A percentile compares a stretch with the other conserved stretches of the same genome.
These are phyloP conservation scores for Mechanitis mazaeus DNA, from an alignment of 2,888 invertebrate genomes.

Conservation along the genomic window DNA sequence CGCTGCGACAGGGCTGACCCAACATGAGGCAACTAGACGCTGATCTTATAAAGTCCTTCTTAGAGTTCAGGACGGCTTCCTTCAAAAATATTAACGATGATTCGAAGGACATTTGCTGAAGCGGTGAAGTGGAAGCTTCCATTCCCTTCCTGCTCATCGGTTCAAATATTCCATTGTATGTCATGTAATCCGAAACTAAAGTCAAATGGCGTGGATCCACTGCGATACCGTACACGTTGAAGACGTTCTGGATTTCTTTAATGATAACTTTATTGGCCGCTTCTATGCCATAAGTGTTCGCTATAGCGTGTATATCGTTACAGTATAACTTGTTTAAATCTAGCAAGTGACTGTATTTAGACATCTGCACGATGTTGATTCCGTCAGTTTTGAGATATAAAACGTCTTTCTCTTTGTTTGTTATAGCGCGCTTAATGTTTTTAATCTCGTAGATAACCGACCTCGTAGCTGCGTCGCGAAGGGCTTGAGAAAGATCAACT, in stretches of 20 bases:
- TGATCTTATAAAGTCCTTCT: constrained; percentile 84
- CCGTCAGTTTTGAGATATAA: constrained; percentile 94
- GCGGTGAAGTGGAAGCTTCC: constrained; percentile 91
- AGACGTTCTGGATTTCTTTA: constrained; percentile 96
- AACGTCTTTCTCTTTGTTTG: constrained; percentile 80
- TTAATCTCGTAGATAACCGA: constrained; percentile 88
- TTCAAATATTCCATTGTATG: constrained; percentile 91
- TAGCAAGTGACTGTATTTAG: constrained; percentile 84
- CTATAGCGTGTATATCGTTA: constrained; percentile 95
- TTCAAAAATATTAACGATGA: constrained; percentile 91
- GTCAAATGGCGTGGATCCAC: constrained; percentile 96
- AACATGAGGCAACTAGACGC: constrained; percentile 92
- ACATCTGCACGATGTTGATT: constrained; percentile 94
- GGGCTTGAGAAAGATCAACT: constrained; percentile 85
- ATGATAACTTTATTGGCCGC: constrained; percentile 94
- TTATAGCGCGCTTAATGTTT: constrained; percentile 89
- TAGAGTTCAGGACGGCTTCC: constrained; percentile 83
- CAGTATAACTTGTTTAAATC: constrained; percentile 90
- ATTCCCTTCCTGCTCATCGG: constrained; percentile 95
- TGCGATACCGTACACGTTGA: constrained; percentile 96
- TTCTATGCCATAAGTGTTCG: constrained; percentile 95
- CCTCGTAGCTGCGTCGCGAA: constrained; percentile 82
- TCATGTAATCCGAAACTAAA: constrained; percentile 98
- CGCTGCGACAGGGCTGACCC: constrained; percentile 87
- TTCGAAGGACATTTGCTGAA: constrained; percentile 99